Evolutionary conservation across 2,797 vertebrate genomes (phyloP), one percentile per base, ranked within the genome.

Genomic region (Anabas testudineus): DNA sequence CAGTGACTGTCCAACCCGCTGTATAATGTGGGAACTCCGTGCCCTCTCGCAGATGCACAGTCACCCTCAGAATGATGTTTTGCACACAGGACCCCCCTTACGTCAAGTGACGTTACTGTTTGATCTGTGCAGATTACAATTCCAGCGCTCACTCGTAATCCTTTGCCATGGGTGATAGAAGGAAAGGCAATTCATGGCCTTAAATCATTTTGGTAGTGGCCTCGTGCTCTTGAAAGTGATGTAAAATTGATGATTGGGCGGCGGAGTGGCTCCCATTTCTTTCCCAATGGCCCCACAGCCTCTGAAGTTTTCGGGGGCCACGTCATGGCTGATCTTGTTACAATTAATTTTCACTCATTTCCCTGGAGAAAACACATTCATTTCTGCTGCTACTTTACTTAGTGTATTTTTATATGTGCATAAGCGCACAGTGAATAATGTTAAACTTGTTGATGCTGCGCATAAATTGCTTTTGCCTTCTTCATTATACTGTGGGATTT

Each of bases 171-270:
- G 84, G 59, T 82, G 63, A 57, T 71, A 70, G 80, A 76, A 69
- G 69, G 64, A 76, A 83, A 81, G 72, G 71, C 83, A 71, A 90
- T 91, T 87, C 88, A 81, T 78, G 75, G 62, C 68, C 59, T 72
- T 88, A 88, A 91, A 87, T 91, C 82, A 71, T 87, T 86, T 80
- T 65, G 48, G 68, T 67, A 53, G 76, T 77, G 79, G 85, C 73
- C 80, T 68, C 62, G 67, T 63, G 56, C 78, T 84, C 74, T 69
- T 76, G 72, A 87, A 80, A 81, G 45, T 45, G 73, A 90, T 91
- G 84, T 87, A 84, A 84, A 90, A 91, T 87, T 82, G 80, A 91
- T 90, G 88, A 86, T 61, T 58, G 84, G 82, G 63, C 81, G 76
- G 74, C 81, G 86, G 68, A 84, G 83, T 71, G 53, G 63, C 75